These are phyloP conservation scores for Crocodylus rhombifer DNA, from an alignment of 2,797 vertebrate genomes.

Conservation along the genomic window DNA sequence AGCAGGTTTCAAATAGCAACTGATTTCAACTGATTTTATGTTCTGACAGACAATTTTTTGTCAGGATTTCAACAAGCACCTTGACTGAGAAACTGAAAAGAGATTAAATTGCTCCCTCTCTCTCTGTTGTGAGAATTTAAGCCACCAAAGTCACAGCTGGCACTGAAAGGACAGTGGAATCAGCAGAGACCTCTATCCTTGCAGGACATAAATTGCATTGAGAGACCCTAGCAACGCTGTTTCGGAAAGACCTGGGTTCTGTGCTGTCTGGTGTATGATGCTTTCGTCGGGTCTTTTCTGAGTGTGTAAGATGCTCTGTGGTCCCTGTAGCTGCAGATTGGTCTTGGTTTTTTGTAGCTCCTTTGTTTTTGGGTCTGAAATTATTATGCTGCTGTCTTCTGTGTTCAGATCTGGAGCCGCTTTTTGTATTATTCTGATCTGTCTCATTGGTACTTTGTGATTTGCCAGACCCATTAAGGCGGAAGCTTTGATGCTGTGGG, in stretches of 20 bases:
- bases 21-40: constrained; percentile 69
- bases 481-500: constrained; percentile 76
- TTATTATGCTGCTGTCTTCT: constrained; percentile 80
- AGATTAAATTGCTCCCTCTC: constrained; percentile 47
- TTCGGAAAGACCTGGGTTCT: constrained; percentile 77
- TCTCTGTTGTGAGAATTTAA: constrained; percentile 59
- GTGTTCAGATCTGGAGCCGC: constrained; percentile 75
- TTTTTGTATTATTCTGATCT: constrained; percentile 64
- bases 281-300: constrained; percentile 76
- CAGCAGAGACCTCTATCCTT: constrained; percentile 80
- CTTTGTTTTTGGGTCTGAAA: constrained; percentile 82
- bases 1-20: constrained; percentile 68
- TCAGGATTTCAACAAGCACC: constrained; percentile 77
- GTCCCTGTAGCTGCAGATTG: constrained; percentile 62
- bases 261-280: constrained; percentile 51
- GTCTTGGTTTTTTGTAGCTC: constrained; percentile 76
- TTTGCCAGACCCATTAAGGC: constrained; percentile 75
- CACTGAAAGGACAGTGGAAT: constrained; percentile 80
- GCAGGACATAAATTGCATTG: constrained; percentile 81
- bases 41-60: constrained; percentile 73
- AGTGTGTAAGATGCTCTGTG: constrained; percentile 43
- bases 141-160: constrained; percentile 84
- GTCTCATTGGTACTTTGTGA: constrained; percentile 66
- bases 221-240: constrained; percentile 56
- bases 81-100: constrained; percentile 71